Conservation (phyloP, 2,888 invertebrate genomes). For the Junonia oenone region DNA sequence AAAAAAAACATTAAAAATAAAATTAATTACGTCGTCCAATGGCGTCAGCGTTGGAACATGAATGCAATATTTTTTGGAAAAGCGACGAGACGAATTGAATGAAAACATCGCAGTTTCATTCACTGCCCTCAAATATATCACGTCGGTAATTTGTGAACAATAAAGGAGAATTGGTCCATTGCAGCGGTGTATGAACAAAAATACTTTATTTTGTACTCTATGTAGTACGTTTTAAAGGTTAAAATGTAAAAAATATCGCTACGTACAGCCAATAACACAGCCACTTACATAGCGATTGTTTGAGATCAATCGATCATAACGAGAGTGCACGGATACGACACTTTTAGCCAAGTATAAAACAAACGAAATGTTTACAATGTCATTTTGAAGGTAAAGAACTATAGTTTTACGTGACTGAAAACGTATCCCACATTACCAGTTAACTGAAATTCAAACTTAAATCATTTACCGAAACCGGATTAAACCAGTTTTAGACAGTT, state of each 20-base stretch:
- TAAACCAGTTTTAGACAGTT: background rate
- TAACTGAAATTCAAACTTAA: no score
- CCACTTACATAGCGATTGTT: constrained; percentile 3
- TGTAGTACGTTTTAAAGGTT: background rate
- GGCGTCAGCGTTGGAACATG: background rate
- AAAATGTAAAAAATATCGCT: background rate
- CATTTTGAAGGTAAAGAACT: no score
- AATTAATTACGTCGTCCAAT: background rate
- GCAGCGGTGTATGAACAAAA: background rate
- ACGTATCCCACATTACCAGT: no score
- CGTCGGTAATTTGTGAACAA: constrained; percentile 6
- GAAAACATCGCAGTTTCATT: constrained; percentile 3
- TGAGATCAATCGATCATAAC: background rate
- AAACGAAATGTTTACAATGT: no score
- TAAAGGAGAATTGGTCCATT: constrained; percentile 9
- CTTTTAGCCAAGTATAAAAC: background rate
- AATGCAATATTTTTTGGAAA: background rate
- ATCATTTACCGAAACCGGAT: background rate
- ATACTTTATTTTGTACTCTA: background rate
- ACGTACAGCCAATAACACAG: background rate
- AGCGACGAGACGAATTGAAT: constrained; percentile 1
- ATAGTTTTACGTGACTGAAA: no score
- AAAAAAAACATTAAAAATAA: background rate
- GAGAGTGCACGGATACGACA: background rate
- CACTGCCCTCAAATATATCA: constrained; percentile 9